phyloP scores from a whole-genome alignment of 1,140 invertebrate genomes.

The Drosophila lacteicornis region DNA sequence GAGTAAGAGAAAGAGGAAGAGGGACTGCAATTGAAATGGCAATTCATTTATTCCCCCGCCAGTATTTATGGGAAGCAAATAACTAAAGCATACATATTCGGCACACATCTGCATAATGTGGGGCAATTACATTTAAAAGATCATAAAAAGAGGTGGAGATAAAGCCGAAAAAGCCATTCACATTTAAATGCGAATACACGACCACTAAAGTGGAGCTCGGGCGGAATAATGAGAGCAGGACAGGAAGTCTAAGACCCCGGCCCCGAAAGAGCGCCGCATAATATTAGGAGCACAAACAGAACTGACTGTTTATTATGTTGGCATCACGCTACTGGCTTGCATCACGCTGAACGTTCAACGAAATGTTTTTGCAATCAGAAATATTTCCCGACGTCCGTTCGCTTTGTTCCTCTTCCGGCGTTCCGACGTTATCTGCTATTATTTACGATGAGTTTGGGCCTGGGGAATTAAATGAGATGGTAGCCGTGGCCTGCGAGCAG shows the following conservation, averaged over 20 bases:
- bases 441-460: conserved; percentile 31
- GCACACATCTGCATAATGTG: conserved; percentile 70
- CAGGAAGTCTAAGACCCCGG: not conserved
- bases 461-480: conserved; percentile 24
- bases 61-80: conserved; percentile 76
- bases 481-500: conserved; percentile 8
- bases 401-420: conserved; percentile 1
- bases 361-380: conserved; percentile 22
- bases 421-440: conserved; percentile 37
- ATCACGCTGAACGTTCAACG: conserved; percentile 9
- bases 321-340: conserved; percentile 29
- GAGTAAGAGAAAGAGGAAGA: not conserved
- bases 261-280: conserved; percentile 10
- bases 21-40: conserved; percentile 74
- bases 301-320: conserved; percentile 58
- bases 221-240: conserved; percentile 8
- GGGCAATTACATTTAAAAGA: conserved; percentile 76
- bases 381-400: not conserved
- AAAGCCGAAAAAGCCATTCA: conserved; percentile 49
- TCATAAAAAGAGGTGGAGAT: conserved; percentile 65
- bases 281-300: conserved; percentile 53
- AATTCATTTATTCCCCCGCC: conserved; percentile 71
- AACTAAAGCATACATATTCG: conserved; percentile 61
- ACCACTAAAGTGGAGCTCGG: conserved; percentile 32
- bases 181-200: conserved; percentile 43